Evolutionary conservation across 2,888 invertebrate species (phyloP).

Genomic region (Pandemis cinnamomeana): DNA sequence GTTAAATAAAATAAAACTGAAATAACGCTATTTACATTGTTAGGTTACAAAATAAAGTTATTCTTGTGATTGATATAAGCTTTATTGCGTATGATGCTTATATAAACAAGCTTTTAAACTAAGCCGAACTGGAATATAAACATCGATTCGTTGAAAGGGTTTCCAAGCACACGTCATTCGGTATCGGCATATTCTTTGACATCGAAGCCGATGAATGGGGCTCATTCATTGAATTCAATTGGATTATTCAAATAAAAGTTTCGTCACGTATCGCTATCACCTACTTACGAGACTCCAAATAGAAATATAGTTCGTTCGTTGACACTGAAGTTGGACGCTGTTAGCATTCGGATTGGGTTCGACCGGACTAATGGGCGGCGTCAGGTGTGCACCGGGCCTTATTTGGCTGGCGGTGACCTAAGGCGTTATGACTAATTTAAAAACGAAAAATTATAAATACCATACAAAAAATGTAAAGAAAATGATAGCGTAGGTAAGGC

Average conservation of each 20-base stretch:
- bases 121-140: not conserved
- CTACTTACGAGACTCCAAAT: slow-evolving; percentile 34
- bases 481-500: too few species aligned
- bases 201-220: slow-evolving; percentile 16
- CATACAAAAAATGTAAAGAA: too few species aligned
- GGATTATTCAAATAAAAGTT: slow-evolving; percentile 34
- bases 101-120: slow-evolving; percentile 12
- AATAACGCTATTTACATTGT: not conserved
- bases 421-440: not conserved
- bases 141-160: slow-evolving; percentile 20
- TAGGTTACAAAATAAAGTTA: not conserved
- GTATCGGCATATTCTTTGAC: slow-evolving; percentile 21
- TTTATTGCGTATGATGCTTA: slow-evolving; percentile 1
- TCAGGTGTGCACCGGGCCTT: slow-evolving; percentile 7
- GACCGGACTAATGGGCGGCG: not conserved
- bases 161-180: slow-evolving; percentile 24
- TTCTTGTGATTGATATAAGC: not conserved
- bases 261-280: slow-evolving; percentile 38
- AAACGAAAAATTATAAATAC: too few species aligned
- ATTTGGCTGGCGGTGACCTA: not conserved
- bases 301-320: slow-evolving; percentile 36
- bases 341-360: slow-evolving; percentile 33
- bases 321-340: slow-evolving; percentile 15
- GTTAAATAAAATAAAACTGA: not conserved
- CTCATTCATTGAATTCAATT: slow-evolving; percentile 36